A percentile compares a stretch with the other conserved stretches of the same genome.
phyloP scores from a whole-genome alignment of 2,888 invertebrate species.

The Tuta absoluta region DNA sequence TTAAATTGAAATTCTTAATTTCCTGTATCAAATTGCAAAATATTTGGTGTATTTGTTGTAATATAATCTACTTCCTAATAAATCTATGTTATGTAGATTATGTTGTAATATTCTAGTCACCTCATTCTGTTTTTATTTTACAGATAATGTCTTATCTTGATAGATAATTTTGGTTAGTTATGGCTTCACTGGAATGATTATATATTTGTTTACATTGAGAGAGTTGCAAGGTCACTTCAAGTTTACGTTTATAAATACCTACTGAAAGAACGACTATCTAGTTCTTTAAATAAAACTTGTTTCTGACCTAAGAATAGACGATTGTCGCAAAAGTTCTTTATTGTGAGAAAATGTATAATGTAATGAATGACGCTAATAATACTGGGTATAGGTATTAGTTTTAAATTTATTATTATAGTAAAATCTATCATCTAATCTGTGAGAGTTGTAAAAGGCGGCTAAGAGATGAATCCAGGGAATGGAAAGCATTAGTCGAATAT shows the following conservation, averaged over 20 bases:
- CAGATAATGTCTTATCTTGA: background rate
- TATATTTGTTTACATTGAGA: background rate
- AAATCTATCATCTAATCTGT: no score
- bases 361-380: no score
- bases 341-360: background rate
- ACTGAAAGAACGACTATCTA: background rate
- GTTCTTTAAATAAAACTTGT: conserved; percentile 4
- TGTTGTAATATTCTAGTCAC: background rate
- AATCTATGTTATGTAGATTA: background rate
- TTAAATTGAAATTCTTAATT: no score
- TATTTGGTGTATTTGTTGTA: background rate
- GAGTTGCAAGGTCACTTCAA: background rate
- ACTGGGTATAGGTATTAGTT: no score
- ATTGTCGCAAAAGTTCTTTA: background rate
- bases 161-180: background rate
- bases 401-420: no score
- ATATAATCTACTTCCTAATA: no score
- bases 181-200: background rate
- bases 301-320: background rate
- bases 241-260: conserved; percentile 14
- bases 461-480: no score
- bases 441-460: no score
- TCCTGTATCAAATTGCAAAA: no score
- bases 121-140: background rate
- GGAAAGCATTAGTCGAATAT: no score